These are phyloP conservation scores for Beris chalybata DNA, from an alignment of 2,888 invertebrate species.

Conservation along the genomic window DNA sequence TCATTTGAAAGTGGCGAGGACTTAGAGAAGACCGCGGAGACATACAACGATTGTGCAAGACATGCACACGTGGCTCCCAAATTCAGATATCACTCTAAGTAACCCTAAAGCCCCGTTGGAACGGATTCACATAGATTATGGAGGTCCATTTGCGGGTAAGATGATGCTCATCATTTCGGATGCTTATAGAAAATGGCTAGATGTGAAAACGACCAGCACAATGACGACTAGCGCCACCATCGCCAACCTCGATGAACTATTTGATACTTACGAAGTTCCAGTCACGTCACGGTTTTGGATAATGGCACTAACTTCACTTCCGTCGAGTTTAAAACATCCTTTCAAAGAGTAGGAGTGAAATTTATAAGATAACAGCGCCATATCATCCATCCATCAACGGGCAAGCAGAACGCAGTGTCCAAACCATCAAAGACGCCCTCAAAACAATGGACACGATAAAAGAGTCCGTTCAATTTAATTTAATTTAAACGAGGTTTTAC, in stretches of 20 bases:
- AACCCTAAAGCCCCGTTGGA: constrained; percentile 41
- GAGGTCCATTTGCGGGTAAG: constrained; percentile 48
- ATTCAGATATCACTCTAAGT: constrained; percentile 39
- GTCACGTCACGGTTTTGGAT: constrained; percentile 41
- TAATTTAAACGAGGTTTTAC: constrained; percentile 35
- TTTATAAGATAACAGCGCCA: constrained; percentile 39
- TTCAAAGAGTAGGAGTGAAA: constrained; percentile 34
- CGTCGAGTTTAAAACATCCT: constrained; percentile 32
- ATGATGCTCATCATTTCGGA: constrained; percentile 50
- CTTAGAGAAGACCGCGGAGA: neutral
- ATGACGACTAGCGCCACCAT: constrained; percentile 38
- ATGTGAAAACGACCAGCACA: constrained; percentile 44
- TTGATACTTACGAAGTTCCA: constrained; percentile 43
- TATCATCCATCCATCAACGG: constrained; percentile 41
- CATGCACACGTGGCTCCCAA: neutral
- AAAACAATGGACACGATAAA: constrained; percentile 34
- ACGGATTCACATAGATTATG: constrained; percentile 54
- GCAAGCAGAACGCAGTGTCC: no score
- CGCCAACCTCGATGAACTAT: constrained; percentile 39
- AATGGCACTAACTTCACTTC: constrained; percentile 41
- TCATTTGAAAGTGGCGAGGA: neutral
- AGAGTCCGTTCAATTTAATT: constrained; percentile 26
- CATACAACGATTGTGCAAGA: neutral
- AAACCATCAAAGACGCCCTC: constrained; percentile 31
- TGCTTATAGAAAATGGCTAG: constrained; percentile 53